Base-by-base conservation (phyloP, 2,888 invertebrate species). In the Metellina segmentata region DNA sequence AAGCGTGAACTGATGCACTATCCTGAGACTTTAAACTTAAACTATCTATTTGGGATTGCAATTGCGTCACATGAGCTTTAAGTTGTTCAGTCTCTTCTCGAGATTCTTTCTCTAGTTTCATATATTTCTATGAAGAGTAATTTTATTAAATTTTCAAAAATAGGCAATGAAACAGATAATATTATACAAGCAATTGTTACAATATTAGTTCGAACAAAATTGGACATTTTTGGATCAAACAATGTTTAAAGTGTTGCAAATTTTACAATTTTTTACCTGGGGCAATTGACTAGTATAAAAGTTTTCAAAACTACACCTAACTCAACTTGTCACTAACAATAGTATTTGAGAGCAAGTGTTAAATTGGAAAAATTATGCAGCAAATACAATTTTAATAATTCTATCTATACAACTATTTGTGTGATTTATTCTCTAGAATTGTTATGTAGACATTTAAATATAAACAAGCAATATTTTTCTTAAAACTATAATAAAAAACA, bases 81-180 rank as follows among this genome's bases (percentile, higher is more conserved):
- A 91, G 82, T 49, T 51, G 51, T 11, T 51, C 48, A 51, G 69
- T 82, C 61, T 91, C 91, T 83, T 91, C 87, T 69, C 72, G 78
- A 6, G 82, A 77, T 61, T 91, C 91, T 79, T 77, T 91, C 79
- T 91, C 87, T 19, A 87, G 51, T 78, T 91, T 77, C 6, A 91
- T 53, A 20, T 91, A 91, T 91, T 91, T 91, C 91, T 91, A 70
- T n/a, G 49, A 72, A 74, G 70, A 82, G 77, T 19, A 48, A 48
- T 75, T 53, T 7, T 34, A 34, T 53, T 16, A 11, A 52, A 53
- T 52, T 78, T 19, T 9, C 16, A 78, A 20, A 52, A 52, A 52
- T 20, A 7, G 16, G 19, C 11, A 69, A 69, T 69, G 4, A 34
- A 34, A 34, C 34, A n/a, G n/a, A n/a, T n/a, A 34, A 34, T 34